These are phyloP conservation scores for Lobophora halterata DNA, from an alignment of 2,888 invertebrate species.

Conservation along the genomic window DNA sequence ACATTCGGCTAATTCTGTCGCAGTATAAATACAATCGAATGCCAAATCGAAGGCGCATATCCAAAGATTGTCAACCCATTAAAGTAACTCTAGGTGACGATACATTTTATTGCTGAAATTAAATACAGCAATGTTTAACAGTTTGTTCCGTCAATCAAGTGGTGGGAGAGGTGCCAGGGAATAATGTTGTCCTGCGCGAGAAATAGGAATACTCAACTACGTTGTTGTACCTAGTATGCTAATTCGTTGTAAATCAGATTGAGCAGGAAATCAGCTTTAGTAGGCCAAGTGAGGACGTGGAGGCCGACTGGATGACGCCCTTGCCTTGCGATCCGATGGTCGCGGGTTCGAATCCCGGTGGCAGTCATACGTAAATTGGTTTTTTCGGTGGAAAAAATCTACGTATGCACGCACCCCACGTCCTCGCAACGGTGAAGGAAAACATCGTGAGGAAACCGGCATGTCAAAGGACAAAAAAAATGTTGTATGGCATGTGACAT, in stretches of 20 bases:
- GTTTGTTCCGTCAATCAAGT: constrained; percentile 56
- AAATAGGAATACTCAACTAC: constrained; percentile 40
- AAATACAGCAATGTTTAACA: constrained; percentile 2
- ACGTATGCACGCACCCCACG: too few relatives aligned
- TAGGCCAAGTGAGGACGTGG: too few relatives aligned
- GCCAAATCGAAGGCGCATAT: constrained; percentile 15
- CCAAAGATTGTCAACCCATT: constrained; percentile 7
- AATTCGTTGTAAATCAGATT: constrained; percentile 31
- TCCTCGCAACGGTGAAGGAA: too few relatives aligned
- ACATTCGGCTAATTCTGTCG: constrained; percentile 8
- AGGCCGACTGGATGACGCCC: too few relatives aligned
- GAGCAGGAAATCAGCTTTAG: constrained; percentile 44
- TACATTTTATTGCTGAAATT: constrained; percentile 7
- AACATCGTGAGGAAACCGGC: too few relatives aligned
- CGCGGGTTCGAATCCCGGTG: too few relatives aligned
- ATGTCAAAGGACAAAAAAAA: too few relatives aligned
- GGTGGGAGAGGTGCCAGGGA: constrained; percentile 63
- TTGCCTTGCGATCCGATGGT: too few relatives aligned
- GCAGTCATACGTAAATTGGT: too few relatives aligned
- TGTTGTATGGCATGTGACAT: too few relatives aligned
- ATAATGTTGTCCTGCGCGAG: constrained; percentile 48
- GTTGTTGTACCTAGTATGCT: constrained; percentile 41
- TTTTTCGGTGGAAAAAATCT: too few relatives aligned
- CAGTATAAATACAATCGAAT: constrained; percentile 20
- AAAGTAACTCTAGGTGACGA: constrained; percentile 3